These are phyloP conservation scores for Trachurus trachurus DNA, from an alignment of 2,797 vertebrate genomes.

Conservation along the genomic window DNA sequence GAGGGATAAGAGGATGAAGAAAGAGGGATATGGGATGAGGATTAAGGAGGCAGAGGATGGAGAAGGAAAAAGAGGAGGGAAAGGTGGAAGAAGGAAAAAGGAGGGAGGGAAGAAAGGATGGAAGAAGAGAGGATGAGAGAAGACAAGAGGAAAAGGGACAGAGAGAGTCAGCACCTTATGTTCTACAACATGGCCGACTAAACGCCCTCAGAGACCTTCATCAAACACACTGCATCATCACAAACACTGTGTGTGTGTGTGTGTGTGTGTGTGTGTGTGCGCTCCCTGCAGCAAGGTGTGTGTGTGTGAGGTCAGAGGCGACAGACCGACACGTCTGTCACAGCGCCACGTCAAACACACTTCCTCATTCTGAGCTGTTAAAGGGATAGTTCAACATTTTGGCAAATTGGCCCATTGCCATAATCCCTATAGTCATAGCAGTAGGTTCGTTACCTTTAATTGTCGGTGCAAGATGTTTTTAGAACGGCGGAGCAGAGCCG, in stretches of 20 bases:
- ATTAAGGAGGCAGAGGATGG: too few species aligned
- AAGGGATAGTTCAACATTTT: too few species aligned
- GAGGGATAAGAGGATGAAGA: background rate
- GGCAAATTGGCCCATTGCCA: too few species aligned
- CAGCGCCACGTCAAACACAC: background rate
- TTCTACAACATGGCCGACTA: constrained; percentile 51
- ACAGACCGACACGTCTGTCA: constrained; percentile 33
- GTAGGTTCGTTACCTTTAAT: too few species aligned
- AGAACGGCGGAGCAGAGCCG: too few species aligned
- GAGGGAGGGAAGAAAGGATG: background rate
- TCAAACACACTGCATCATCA: constrained; percentile 50
- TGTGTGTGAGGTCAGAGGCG: constrained; percentile 33
- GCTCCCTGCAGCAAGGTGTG: constrained; percentile 50
- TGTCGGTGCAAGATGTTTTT: too few species aligned
- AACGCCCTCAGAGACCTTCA: constrained; percentile 61
- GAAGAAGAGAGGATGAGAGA: background rate
- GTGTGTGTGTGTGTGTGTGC: constrained; percentile 14
- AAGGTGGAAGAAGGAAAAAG: background rate
- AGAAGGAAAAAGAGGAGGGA: background rate
- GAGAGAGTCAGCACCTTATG: constrained; percentile 31
- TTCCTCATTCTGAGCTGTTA: too few species aligned
- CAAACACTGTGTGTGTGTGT: constrained; percentile 1
- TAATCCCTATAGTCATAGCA: too few species aligned
- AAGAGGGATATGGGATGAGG: too few species aligned
- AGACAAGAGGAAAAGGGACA: background rate